These are phyloP conservation scores for Brachionus angularis DNA, from an alignment of 1,140 invertebrate genomes.

Conservation along the genomic window DNA sequence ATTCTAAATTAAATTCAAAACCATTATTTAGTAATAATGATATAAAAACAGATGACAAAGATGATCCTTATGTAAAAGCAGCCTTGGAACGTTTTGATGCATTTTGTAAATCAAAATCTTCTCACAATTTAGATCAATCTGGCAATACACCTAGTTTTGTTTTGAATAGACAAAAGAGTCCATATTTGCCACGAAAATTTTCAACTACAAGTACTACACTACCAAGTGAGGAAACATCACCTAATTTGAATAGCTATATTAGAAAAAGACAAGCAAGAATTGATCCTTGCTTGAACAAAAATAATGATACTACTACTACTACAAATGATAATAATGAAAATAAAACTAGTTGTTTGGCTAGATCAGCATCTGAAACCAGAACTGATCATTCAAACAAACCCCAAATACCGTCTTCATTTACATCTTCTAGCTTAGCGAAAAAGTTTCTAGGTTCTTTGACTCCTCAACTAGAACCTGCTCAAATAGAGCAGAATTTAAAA, in stretches of 20 bases:
- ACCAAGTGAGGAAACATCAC: no score
- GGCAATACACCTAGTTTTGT: not conserved
- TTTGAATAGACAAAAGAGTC: constrained; percentile 20
- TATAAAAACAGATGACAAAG: not conserved
- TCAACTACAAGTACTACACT: no score
- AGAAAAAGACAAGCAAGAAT: constrained; percentile 3
- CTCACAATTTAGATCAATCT: constrained; percentile 17
- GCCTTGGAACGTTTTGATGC: constrained; percentile 42
- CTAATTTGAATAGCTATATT: constrained; percentile 30
- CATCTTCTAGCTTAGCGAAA: constrained; percentile 29
- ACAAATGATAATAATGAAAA: no score
- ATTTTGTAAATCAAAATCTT: constrained; percentile 41
- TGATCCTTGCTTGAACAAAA: not conserved
- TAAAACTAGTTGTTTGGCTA: not conserved
- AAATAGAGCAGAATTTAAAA: no score
- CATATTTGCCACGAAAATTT: constrained; percentile 4
- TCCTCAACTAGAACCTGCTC: not conserved
- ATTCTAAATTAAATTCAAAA: no score
- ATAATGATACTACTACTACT: no score
- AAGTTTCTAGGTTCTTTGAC: constrained; percentile 34
- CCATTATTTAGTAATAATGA: not conserved
- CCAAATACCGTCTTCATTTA: not conserved
- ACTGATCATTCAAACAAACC: not conserved
- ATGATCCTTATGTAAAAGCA: constrained; percentile 30
- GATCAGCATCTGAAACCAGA: constrained; percentile 3